Evolutionary conservation across 2,888 invertebrate species (phyloP).

Genomic region (Eurois occulta): DNA sequence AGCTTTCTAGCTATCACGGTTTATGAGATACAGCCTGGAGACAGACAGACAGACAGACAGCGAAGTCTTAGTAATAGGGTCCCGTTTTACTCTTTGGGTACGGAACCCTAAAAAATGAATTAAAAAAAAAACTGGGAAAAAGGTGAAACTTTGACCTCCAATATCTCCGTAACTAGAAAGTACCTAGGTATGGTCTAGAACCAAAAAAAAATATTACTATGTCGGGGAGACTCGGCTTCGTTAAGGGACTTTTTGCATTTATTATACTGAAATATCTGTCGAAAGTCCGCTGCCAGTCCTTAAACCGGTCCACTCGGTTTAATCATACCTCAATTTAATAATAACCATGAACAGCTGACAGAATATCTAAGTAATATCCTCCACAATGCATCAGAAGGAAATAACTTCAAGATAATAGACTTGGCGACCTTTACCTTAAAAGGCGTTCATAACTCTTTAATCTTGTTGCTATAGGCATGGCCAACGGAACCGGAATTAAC

Average conservation of each 20-base stretch:
- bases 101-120: too few species aligned
- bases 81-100: too few species aligned
- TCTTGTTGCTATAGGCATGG: background rate
- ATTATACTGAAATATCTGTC: background rate
- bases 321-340: background rate
- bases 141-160: background rate
- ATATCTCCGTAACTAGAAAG: background rate
- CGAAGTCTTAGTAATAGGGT: too few species aligned
- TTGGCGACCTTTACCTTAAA: constrained; percentile 43
- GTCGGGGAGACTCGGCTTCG: background rate
- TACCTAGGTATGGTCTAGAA: background rate
- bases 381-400: constrained; percentile 30
- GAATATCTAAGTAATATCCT: constrained; percentile 1
- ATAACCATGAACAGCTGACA: background rate
- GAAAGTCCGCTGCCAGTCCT: background rate
- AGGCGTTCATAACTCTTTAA: constrained; percentile 22
- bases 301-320: background rate
- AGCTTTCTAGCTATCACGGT: too few species aligned
- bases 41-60: too few species aligned
- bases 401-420: constrained; percentile 25
- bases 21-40: too few species aligned
- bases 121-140: background rate
- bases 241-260: background rate
- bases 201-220: background rate
- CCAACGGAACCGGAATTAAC: constrained; percentile 37